Conservation (phyloP, 2,888 invertebrate genomes). For the Eumacrocentrus americanus region DNA sequence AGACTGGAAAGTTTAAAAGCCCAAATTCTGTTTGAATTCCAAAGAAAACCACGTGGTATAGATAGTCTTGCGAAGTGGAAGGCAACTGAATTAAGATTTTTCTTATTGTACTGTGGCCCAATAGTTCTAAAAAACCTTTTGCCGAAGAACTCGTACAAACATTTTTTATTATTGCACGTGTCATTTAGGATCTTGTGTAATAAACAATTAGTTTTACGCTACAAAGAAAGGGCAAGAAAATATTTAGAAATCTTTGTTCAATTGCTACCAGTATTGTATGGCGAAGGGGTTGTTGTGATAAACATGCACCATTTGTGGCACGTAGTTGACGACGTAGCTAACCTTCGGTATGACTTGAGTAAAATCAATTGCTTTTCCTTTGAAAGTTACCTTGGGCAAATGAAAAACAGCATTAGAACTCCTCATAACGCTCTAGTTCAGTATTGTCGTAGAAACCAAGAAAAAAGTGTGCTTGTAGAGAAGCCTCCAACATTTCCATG, state of each 20-base stretch:
- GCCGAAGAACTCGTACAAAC: slow-evolving; percentile 7
- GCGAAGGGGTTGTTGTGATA: neutral
- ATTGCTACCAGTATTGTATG: neutral
- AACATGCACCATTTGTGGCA: slow-evolving; percentile 25
- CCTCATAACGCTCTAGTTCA: neutral
- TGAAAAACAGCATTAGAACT: slow-evolving; percentile 19
- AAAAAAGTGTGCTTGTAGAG: neutral
- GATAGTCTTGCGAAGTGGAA: slow-evolving; percentile 19
- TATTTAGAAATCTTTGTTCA: slow-evolving; percentile 9
- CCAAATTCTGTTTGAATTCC: slow-evolving; percentile 14
- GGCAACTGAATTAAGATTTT: slow-evolving; percentile 8
- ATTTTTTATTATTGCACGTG: slow-evolving; percentile 22
- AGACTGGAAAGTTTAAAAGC: slow-evolving; percentile 1
- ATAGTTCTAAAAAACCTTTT: slow-evolving; percentile 23
- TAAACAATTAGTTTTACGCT: neutral
- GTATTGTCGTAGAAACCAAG: neutral
- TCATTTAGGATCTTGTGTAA: slow-evolving; percentile 21
- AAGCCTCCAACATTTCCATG: neutral
- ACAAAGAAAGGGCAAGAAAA: slow-evolving; percentile 15
- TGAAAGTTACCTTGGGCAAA: slow-evolving; percentile 19
- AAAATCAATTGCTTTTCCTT: slow-evolving; percentile 27
- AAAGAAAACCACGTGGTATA: slow-evolving; percentile 20
- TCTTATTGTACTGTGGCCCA: neutral
- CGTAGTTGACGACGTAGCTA: slow-evolving; percentile 16
- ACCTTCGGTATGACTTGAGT: slow-evolving; percentile 14